Evolutionary conservation across 2,888 invertebrate genomes (phyloP).

Genomic region (Thymelicus lineola): DNA sequence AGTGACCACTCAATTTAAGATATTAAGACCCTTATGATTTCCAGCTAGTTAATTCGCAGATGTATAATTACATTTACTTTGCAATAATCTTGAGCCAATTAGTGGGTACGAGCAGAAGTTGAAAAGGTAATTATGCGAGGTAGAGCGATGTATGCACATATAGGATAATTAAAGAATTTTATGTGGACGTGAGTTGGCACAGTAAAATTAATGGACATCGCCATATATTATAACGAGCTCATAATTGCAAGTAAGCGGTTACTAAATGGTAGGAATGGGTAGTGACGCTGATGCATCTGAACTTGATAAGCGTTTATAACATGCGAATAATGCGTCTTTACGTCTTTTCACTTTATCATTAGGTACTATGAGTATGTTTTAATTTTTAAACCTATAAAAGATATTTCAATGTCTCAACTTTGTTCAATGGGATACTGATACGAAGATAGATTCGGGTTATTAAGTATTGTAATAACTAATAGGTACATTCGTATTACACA

Average conservation of each 20-base stretch:
- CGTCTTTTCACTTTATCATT: no score
- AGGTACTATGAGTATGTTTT: no score
- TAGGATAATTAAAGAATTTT: constrained; percentile 34
- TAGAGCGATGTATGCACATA: constrained; percentile 12
- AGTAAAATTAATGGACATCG: constrained; percentile 32
- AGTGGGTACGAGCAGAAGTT: constrained; percentile 28
- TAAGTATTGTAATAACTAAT: no score
- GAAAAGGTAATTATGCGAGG: constrained; percentile 32
- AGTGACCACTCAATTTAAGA: constrained; percentile 16
- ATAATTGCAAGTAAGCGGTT: constrained; percentile 24
- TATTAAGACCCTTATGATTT: constrained; percentile 24
- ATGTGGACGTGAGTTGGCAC: constrained; percentile 34
- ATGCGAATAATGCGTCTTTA: no score
- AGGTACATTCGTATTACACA: no score
- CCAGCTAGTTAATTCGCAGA: constrained; percentile 28
- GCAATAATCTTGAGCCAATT: constrained; percentile 37
- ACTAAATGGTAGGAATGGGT: constrained; percentile 21
- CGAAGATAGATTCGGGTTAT: no score
- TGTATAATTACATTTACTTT: constrained; percentile 35
- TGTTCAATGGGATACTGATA: no score
- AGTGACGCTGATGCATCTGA: not conserved
- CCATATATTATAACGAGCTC: constrained; percentile 26
- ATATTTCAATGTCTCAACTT: no score
- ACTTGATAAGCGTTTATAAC: not conserved
- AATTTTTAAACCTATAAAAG: no score